These are phyloP conservation scores for Tenebrio molitor DNA, from an alignment of 1,140 invertebrate species.

Conservation along the genomic window DNA sequence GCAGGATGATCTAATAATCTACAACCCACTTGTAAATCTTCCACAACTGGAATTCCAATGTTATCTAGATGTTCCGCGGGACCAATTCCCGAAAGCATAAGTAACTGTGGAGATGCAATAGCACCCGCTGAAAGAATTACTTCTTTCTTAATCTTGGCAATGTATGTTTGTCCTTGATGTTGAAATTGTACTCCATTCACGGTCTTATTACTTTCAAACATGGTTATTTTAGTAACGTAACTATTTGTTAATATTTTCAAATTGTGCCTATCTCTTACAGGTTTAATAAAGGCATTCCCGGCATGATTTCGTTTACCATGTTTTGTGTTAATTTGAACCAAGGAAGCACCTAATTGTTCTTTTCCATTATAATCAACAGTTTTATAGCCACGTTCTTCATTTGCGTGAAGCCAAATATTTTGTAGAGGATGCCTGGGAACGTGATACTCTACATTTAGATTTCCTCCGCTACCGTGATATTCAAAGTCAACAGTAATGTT, in stretches of 20 bases:
- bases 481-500: neutral
- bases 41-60: conserved; percentile 65
- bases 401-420: conserved; percentile 71
- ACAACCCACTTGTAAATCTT: conserved; percentile 70
- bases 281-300: conserved; percentile 45
- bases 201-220: conserved; percentile 72
- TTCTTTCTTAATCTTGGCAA: conserved; percentile 65
- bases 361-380: conserved; percentile 63
- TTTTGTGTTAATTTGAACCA: conserved; percentile 17
- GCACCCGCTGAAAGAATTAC: conserved; percentile 69
- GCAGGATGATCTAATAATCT: conserved; percentile 83
- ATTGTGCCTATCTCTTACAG: conserved; percentile 68
- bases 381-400: conserved; percentile 69
- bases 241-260: conserved; percentile 67
- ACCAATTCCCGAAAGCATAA: conserved; percentile 74
- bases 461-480: conserved; percentile 21
- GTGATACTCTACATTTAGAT: conserved; percentile 48
- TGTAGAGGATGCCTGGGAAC: conserved; percentile 63
- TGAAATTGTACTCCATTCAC: conserved; percentile 71
- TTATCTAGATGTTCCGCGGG: conserved; percentile 67
- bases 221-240: conserved; percentile 75
- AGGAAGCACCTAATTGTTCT: conserved; percentile 33
- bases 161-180: conserved; percentile 57
- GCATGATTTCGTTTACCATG: conserved; percentile 44
- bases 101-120: conserved; percentile 69